Evolutionary conservation across 1,140 invertebrate species (phyloP).

Genomic region (Lethrus apterus): DNA sequence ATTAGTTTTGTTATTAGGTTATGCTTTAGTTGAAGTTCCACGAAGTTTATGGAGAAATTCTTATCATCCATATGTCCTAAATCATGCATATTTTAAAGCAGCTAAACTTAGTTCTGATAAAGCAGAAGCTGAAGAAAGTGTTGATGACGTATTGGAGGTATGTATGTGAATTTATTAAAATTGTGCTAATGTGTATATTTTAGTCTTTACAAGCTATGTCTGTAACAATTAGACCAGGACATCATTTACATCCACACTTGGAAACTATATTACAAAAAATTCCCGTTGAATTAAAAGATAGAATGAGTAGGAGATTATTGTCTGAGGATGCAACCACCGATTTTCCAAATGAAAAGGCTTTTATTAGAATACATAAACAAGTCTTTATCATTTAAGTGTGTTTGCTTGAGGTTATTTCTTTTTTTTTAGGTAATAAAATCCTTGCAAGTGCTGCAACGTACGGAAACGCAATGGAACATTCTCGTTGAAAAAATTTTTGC

Average conservation of each 20-base stretch:
- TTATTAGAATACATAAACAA: conserved; percentile 74
- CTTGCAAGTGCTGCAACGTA: conserved; percentile 79
- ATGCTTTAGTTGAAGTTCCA: conserved; percentile 94
- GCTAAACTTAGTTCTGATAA: conserved; percentile 97
- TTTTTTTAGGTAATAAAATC: conserved; percentile 69
- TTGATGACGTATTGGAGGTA: conserved; percentile 92
- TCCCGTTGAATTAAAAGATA: conserved; percentile 64
- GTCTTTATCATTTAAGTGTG: conserved; percentile 34
- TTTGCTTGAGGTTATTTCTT: conserved; percentile 18
- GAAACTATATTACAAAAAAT: conserved; percentile 89
- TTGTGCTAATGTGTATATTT: conserved; percentile 20
- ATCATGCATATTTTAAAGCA: conserved; percentile 91
- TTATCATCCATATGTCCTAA: conserved; percentile 71
- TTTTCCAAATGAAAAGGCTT: conserved; percentile 69
- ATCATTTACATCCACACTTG: conserved; percentile 60
- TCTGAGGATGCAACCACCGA: conserved; percentile 60
- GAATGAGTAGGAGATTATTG: conserved; percentile 55
- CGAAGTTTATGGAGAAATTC: conserved; percentile 80
- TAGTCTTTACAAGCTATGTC: conserved; percentile 67
- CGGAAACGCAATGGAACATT: conserved; percentile 87
- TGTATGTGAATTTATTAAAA: conserved; percentile 13
- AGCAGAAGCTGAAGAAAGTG: conserved; percentile 90
- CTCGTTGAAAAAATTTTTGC: conserved; percentile 72
- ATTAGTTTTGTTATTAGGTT: conserved; percentile 88
- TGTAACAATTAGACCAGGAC: conserved; percentile 57